Base-by-base conservation (phyloP, 2,113 vertebrate species). In the Ariopsis seemanni region DNA sequence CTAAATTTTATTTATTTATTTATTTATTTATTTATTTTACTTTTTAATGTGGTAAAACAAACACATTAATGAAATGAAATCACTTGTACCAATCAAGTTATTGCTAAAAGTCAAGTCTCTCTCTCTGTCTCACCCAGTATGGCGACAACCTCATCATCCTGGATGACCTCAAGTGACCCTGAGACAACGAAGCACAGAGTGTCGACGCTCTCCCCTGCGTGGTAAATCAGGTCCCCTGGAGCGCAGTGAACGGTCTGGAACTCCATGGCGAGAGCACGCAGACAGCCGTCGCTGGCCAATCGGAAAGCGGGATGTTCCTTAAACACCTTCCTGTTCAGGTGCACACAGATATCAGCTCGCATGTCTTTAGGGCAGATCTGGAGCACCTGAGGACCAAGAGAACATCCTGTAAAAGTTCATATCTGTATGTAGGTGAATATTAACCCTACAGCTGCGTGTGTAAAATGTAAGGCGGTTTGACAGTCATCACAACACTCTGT, bases 321-420 rank as follows among this genome's bases (percentile, higher is more conserved):
- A 91, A 99, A 99, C 58, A 99, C 98, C 90, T 99, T 99, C 60
- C 98, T 96, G 94, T 99, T 99, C 84, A 99, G 95, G 82, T 99
- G 98, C 84, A 99, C 98, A 0, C 98, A 99, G 86, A 99, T 99
- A 79, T 99, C 98, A 0, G 98, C 98, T 90, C 98, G 94, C 98
- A 99, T 99, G 93, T 99, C 98, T 94, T 99, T 99, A 0, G 98
- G 98, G 89, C 98, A 99, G 91, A 99, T 99, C 95, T 99, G 98
- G 82, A 99, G 91, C 88, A 99, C 98, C 98, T 99, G 89, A 52
- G 88, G 53, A 57, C 7, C 22, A 34, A 57, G n/a, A 53, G 5
- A 60, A 14, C 9, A 3, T 75, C 20, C 0, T 4, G 1, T 25
- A 77, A 77, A 55, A 53, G 25, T 53, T 78, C 22, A 48, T 9